phyloP scores from a whole-genome alignment of 2,797 vertebrate species.

The Craterocephalus amniculus region DNA sequence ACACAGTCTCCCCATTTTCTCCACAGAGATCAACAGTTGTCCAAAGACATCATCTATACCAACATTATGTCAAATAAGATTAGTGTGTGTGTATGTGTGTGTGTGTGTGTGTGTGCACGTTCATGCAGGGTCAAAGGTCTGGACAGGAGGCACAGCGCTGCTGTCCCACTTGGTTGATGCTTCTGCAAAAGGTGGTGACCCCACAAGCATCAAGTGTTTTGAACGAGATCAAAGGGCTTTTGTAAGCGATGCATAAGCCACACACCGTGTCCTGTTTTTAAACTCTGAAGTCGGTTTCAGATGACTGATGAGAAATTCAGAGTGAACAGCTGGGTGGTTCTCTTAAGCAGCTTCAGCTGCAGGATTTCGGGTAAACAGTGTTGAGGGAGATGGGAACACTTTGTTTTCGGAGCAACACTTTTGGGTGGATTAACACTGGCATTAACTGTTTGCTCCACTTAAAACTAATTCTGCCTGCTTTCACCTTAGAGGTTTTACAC shows the following conservation, averaged over 20 bases:
- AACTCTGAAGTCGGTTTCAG: constrained; percentile 42
- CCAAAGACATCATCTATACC: constrained; percentile 38
- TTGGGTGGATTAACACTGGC: too few relatives aligned
- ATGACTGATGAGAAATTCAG: constrained; percentile 25
- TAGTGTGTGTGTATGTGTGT: background rate
- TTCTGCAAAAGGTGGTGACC: background rate
- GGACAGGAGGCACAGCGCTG: constrained; percentile 9
- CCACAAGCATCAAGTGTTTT: constrained; percentile 24
- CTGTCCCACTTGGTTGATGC: constrained; percentile 37
- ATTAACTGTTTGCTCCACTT: too few relatives aligned
- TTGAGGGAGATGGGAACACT: background rate
- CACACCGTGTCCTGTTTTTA: constrained; percentile 31
- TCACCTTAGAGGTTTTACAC: too few relatives aligned
- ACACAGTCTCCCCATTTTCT: constrained; percentile 2
- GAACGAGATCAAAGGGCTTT: constrained; percentile 49
- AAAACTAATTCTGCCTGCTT: too few relatives aligned
- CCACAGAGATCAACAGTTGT: constrained; percentile 30
- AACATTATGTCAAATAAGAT: constrained; percentile 59
- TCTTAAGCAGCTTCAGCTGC: background rate
- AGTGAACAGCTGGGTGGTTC: constrained; percentile 42
- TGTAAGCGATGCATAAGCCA: constrained; percentile 25
- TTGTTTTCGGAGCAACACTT: background rate
- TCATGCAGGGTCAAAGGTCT: constrained; percentile 41
- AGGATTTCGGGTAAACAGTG: background rate
- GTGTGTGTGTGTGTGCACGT: background rate